Evolutionary conservation across 2,888 invertebrate genomes (phyloP).

Genomic region (Pterostichus niger): DNA sequence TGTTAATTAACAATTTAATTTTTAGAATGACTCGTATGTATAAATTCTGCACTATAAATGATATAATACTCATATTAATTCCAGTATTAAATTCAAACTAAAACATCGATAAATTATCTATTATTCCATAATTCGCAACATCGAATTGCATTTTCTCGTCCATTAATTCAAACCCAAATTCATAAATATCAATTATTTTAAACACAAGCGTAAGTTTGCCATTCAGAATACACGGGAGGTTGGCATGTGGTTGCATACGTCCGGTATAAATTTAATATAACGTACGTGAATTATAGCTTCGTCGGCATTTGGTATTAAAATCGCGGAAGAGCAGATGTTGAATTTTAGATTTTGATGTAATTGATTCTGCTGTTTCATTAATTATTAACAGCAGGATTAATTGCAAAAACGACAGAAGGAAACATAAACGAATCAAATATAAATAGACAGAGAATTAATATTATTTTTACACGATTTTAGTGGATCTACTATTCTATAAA

Average conservation of each 20-base stretch:
- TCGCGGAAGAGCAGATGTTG: background rate
- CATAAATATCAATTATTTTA: conserved; percentile 11
- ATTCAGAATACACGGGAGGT: background rate
- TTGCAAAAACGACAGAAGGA: too few species aligned
- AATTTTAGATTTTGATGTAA: background rate
- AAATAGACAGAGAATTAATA: too few species aligned
- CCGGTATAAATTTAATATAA: background rate
- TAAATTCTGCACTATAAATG: background rate
- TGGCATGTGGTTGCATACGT: background rate
- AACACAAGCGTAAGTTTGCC: background rate
- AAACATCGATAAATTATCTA: background rate
- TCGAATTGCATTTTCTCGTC: background rate
- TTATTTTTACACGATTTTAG: too few species aligned
- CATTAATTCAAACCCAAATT: conserved; percentile 12
- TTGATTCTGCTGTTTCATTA: background rate
- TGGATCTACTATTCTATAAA: too few species aligned
- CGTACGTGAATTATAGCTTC: background rate
- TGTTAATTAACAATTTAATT: too few species aligned
- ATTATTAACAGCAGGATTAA: too few species aligned
- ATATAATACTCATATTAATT: background rate
- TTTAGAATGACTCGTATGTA: too few species aligned
- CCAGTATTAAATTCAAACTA: conserved; percentile 5
- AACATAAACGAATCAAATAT: too few species aligned
- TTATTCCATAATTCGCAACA: background rate
- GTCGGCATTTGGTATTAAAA: background rate